Evolutionary conservation across 2,888 invertebrate genomes (phyloP).

Genomic region (Pyrgus malvae): DNA sequence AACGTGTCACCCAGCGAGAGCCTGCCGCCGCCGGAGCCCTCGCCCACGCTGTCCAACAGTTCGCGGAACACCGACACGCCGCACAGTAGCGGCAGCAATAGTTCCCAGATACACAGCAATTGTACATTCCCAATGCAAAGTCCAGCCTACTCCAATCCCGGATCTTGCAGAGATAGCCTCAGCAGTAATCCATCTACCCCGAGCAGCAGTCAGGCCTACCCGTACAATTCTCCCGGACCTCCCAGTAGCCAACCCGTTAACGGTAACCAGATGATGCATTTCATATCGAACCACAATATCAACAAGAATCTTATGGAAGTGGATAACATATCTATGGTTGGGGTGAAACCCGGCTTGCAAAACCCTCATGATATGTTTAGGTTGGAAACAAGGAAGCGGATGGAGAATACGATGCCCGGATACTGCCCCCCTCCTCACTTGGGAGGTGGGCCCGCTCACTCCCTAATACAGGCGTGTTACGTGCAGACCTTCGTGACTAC

Average conservation of each 20-base stretch:
- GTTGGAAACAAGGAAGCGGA: conserved; percentile 53
- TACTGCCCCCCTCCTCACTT: conserved; percentile 75
- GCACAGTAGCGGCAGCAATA: conserved; percentile 62
- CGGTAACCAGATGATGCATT: conserved; percentile 76
- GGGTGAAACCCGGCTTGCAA: conserved; percentile 63
- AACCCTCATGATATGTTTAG: conserved; percentile 53
- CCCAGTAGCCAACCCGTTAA: conserved; percentile 55
- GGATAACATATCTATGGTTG: conserved; percentile 78
- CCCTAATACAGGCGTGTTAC: conserved; percentile 68
- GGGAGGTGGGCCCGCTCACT: conserved; percentile 71
- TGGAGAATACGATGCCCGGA: conserved; percentile 70
- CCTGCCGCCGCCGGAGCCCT: conserved; percentile 78
- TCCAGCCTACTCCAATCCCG: conserved; percentile 77
- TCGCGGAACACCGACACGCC: conserved; percentile 76
- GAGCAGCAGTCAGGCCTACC: conserved; percentile 53
- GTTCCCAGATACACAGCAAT: conserved; percentile 58
- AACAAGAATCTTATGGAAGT: conserved; percentile 78
- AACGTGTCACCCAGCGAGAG: conserved; percentile 87
- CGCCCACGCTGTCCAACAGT: conserved; percentile 82
- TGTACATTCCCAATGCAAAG: conserved; percentile 70
- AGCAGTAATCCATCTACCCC: conserved; percentile 66
- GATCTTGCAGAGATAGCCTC: conserved; percentile 60
- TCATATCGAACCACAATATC: conserved; percentile 76
- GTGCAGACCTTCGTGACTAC: conserved; percentile 72
- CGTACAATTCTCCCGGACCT: conserved; percentile 68